phyloP scores from a whole-genome alignment of 2,888 invertebrate species.

The Thumatha senex region DNA sequence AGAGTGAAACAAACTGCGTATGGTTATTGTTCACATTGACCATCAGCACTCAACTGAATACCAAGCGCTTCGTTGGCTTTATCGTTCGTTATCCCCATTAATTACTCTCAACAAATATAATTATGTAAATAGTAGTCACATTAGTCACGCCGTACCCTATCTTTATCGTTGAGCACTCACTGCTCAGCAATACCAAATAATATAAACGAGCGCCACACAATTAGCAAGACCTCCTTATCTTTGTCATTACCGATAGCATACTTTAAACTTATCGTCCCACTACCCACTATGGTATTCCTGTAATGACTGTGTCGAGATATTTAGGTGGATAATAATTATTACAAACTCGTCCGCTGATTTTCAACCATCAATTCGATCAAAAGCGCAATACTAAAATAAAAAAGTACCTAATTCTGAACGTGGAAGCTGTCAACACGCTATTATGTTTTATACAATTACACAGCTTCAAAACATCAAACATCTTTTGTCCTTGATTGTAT shows the following conservation, averaged over 20 bases:
- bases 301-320: background rate
- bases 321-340: too few relatives aligned
- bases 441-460: constrained; percentile 18
- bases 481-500: constrained; percentile 40
- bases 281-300: background rate
- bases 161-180: constrained; percentile 59
- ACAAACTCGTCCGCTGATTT: too few relatives aligned
- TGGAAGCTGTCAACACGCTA: constrained; percentile 9
- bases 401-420: background rate
- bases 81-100: constrained; percentile 62
- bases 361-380: too few relatives aligned
- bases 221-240: constrained; percentile 8
- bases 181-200: constrained; percentile 42
- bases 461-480: constrained; percentile 33
- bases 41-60: constrained; percentile 61
- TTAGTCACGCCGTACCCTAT: constrained; percentile 62
- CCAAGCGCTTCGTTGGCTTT: constrained; percentile 59
- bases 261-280: background rate
- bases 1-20: constrained; percentile 42
- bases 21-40: constrained; percentile 51
- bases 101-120: constrained; percentile 58
- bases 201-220: constrained; percentile 11
- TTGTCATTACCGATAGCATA: constrained; percentile 5
- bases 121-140: constrained; percentile 54
- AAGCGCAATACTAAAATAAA: too few relatives aligned